Base-by-base conservation (phyloP, 2,797 vertebrate species). In the Pygocentrus nattereri region DNA sequence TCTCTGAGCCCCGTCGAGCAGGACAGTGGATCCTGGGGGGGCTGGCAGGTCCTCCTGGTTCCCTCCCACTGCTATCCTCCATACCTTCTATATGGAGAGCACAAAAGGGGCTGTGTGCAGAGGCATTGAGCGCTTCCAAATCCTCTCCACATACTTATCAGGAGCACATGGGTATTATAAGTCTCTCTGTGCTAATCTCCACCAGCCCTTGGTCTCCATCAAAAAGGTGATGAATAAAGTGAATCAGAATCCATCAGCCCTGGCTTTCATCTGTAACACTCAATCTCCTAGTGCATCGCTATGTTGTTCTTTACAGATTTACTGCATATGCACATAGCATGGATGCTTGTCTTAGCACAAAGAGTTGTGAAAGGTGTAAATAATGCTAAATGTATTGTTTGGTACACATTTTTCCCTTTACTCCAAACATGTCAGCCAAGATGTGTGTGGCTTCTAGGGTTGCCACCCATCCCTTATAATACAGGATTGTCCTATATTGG, bases 1-100 rank as follows among this genome's bases (percentile, higher is more conserved):
- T 79, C 86, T 80, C 77, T 83, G 83, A 91, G 82, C 76, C 83
- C 65, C 81, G 85, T 86, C 76, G 81, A 89, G 85, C 47, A 27
- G 74, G 58, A 58, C 50, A 59, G 72, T 54, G 77, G 84, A 82
- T 86, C 86, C 86, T 76, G 58, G 81, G 41, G 13, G 79, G 67
- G 74, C 79, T 61, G n/a, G 72, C 71, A 52, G 62, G 82, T 61
- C 41, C 10, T 41, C 54, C 38, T 65, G 8, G 25, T 52, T 18
- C 79, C 31, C 71, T 64, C 58, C 76, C 59, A 52, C n/a, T 27
- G 72, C 54, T 80, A 73, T 74, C 54, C 77, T 76, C 56, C 68
- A 79, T 74, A 73, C 41, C 44, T 71, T 68, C 15, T 76, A 83
- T 84, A 62, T 74, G 44, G 54, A 31, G 47, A 71, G 27, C 41